phyloP scores from a whole-genome alignment of 2,797 vertebrate genomes.

The Neosalanx taihuensis region DNA sequence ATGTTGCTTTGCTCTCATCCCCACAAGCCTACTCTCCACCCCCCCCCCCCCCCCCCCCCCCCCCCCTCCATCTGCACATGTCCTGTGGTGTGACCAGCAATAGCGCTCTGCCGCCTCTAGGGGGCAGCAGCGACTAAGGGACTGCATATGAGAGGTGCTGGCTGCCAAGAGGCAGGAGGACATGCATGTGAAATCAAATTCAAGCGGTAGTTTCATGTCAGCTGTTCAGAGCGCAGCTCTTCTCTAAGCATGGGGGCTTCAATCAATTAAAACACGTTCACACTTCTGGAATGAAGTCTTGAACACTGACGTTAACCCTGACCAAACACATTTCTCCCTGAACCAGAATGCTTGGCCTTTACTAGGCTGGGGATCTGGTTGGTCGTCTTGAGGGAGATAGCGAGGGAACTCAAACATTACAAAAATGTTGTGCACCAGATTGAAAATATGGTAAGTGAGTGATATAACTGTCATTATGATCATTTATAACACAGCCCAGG shows the following conservation, averaged over 20 bases:
- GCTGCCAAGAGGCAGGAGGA: background rate
- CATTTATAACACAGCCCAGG: background rate
- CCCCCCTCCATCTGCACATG: conserved; percentile 49
- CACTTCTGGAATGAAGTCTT: background rate
- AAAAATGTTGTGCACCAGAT: background rate
- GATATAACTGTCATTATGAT: background rate
- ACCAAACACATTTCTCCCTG: no score
- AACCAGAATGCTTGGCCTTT: no score
- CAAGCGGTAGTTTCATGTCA: no score
- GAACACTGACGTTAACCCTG: no score
- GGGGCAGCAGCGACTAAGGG: conserved; percentile 29
- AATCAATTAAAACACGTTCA: no score
- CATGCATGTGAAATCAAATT: no score
- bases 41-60: conserved; percentile 1
- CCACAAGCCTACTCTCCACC: background rate
- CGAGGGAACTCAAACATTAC: background rate
- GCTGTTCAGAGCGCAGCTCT: background rate
- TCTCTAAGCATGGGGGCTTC: background rate
- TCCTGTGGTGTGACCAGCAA: conserved; percentile 53
- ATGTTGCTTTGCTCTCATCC: conserved; percentile 2
- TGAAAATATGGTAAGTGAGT: background rate
- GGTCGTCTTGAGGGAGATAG: background rate
- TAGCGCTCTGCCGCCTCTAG: conserved; percentile 26
- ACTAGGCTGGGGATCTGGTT: background rate
- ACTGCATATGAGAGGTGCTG: background rate